Evolutionary conservation across 2,888 invertebrate species (phyloP), one percentile per base, ranked within the genome.

Genomic region (Tetramorium bicarinatum): DNA sequence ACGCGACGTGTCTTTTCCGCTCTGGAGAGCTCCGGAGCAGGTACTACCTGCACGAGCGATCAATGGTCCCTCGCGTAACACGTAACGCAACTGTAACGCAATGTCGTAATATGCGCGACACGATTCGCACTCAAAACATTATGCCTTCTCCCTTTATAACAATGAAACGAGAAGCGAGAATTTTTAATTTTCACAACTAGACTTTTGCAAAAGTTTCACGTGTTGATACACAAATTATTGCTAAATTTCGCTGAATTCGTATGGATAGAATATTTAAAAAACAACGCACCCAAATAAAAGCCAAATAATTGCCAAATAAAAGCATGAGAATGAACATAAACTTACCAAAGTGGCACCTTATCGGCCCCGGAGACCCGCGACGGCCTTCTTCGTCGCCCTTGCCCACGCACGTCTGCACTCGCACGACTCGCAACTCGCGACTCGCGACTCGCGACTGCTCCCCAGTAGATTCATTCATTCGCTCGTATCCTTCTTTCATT

Each of bases 401-500:
- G 91, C 92, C 91, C 90, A 91, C 86, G 81, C 86, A 34, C 61
- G 86, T 82, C 83, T 76, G 82, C 69, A 77, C 85, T 59, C 83
- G 2, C 52, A 41, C 54, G 54, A 59, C 83, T 69, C 47, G 44
- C 44, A 2, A 34, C 4, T 11, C 47, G 44, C 44, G 13, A 34
- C 4, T 11, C 44, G 44, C 44, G 44, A 9, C 13, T n/a, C 18
- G 38, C 52, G 54, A 59, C 83, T 64, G 79, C 82, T 84, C 81
- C 82, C 84, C 89, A 64, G 64, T 41, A 64, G 86, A 87, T 91
- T 90, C 91, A 91, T 92, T 91, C 91, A 90, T 88, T 86, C 92
- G 82, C 80, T 71, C 86, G 88, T 88, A 89, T 89, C 91, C 87
- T 90, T 91, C 89, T 87, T 93, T 91, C 92, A 93, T 93, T 92